phyloP scores from a whole-genome alignment of 2,113 vertebrate genomes.

The Actenoides hombroni region DNA sequence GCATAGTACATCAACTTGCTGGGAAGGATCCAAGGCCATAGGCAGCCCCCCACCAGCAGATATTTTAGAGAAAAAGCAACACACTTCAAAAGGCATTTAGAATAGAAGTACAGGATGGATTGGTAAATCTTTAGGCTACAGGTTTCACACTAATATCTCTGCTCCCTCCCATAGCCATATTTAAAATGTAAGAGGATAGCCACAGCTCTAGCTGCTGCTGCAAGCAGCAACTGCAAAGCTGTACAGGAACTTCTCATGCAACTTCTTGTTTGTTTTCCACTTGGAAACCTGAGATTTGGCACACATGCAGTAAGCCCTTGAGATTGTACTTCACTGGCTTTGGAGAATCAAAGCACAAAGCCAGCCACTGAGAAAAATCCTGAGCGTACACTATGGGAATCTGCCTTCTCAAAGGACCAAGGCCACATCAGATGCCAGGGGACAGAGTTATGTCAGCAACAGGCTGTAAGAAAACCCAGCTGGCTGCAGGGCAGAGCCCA shows the following conservation, averaged over 20 bases:
- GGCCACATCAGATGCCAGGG: neutral
- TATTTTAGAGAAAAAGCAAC: neutral
- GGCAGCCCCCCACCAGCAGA: neutral
- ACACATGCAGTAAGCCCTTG: neutral
- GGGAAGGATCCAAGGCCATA: neutral
- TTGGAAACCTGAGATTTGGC: constrained; percentile 32
- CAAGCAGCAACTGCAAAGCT: neutral
- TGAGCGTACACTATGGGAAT: neutral
- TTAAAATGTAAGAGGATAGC: neutral
- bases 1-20: neutral
- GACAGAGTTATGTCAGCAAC: neutral
- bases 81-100: neutral
- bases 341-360: neutral
- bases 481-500: neutral
- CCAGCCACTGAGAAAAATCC: neutral
- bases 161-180: neutral
- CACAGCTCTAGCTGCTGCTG: neutral
- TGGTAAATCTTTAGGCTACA: neutral
- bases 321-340: neutral
- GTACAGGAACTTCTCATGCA: neutral
- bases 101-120: neutral
- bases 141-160: neutral
- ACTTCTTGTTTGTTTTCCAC: neutral
- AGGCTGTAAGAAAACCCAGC: neutral
- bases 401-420: neutral